These are phyloP conservation scores for Etheostoma cragini DNA, from an alignment of 2,113 vertebrate species.

Conservation along the genomic window DNA sequence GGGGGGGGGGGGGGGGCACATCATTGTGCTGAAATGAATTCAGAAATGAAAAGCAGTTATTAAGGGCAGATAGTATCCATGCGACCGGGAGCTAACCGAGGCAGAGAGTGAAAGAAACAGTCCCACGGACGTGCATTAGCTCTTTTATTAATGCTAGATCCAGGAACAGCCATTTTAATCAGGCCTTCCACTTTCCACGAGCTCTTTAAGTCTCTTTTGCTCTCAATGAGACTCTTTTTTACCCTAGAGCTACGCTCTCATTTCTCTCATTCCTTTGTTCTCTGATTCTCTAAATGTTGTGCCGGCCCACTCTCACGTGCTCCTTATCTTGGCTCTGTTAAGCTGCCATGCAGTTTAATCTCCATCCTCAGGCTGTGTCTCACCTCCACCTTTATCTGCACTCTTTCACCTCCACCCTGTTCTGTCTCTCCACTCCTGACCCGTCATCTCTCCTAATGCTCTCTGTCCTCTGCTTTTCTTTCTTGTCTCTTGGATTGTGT, in stretches of 20 bases:
- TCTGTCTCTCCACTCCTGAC: background rate
- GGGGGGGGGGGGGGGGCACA: too few relatives aligned
- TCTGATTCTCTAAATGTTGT: conserved; percentile 22
- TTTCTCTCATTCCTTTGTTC: conserved; percentile 25
- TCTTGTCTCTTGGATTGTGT: background rate
- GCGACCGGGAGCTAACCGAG: conserved; percentile 19
- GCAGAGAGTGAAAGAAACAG: conserved; percentile 6
- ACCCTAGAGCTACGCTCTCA: conserved; percentile 50
- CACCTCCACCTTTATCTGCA: conserved; percentile 19
- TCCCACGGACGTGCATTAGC: conserved; percentile 33
- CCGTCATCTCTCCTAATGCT: background rate
- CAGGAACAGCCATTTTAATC: conserved; percentile 59
- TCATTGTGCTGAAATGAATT: conserved; percentile 46
- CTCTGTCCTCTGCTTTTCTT: background rate
- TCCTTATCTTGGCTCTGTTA: conserved; percentile 44
- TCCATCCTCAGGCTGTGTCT: conserved; percentile 34
- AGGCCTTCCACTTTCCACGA: conserved; percentile 31
- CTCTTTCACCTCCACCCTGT: conserved; percentile 42
- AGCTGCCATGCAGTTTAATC: conserved; percentile 43
- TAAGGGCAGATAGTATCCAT: conserved; percentile 37
- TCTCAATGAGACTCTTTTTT: conserved; percentile 23
- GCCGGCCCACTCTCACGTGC: conserved; percentile 18
- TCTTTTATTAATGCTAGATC: conserved; percentile 65
- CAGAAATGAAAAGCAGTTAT: conserved; percentile 64
- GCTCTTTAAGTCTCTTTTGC: conserved; percentile 49